These are phyloP conservation scores for Brevimyrus niger DNA, from an alignment of 2,113 vertebrate genomes.

Conservation along the genomic window DNA sequence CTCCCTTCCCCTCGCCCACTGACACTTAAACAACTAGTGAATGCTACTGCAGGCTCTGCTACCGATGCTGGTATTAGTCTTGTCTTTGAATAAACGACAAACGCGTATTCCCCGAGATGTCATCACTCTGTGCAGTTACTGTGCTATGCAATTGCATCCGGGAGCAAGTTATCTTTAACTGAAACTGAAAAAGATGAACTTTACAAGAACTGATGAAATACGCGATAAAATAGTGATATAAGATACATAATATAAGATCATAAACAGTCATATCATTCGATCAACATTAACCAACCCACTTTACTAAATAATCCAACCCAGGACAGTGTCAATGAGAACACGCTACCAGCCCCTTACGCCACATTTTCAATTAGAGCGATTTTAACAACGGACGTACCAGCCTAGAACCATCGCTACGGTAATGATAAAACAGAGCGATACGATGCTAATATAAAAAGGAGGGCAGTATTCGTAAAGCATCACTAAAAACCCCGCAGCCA, in stretches of 20 bases:
- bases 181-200: background rate
- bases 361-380: background rate
- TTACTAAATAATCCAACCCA: background rate
- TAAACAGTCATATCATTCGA: background rate
- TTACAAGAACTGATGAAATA: background rate
- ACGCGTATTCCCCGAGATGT: background rate
- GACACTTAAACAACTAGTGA: background rate
- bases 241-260: background rate
- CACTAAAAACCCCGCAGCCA: constrained; percentile 78
- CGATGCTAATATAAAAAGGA: constrained; percentile 78
- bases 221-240: background rate
- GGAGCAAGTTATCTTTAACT: background rate
- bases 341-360: background rate
- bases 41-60: background rate
- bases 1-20: background rate
- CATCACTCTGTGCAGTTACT: background rate
- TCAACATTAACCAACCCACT: background rate
- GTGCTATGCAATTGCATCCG: background rate
- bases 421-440: constrained; percentile 82
- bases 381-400: constrained; percentile 64
- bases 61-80: background rate
- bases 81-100: background rate
- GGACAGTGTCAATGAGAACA: background rate
- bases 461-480: constrained; percentile 85
- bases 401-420: constrained; percentile 86